phyloP scores from a whole-genome alignment of 1,140 invertebrate species.

The Drosophila lacteicornis region DNA sequence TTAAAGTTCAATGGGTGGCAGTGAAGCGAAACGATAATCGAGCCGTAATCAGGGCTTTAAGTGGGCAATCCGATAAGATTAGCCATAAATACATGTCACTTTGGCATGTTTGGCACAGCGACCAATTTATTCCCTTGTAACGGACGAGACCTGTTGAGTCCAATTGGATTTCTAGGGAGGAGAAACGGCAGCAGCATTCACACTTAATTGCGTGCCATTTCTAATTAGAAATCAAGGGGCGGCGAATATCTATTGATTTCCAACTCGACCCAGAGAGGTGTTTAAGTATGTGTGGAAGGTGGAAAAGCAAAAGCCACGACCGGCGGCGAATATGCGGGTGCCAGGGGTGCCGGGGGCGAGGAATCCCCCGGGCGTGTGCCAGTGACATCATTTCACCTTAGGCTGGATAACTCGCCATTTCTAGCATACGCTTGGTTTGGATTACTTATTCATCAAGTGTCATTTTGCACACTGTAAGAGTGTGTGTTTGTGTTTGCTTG shows the following conservation, averaged over 20 bases:
- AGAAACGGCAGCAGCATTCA: not conserved
- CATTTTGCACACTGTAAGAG: constrained; percentile 6
- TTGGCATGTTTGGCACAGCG: constrained; percentile 5
- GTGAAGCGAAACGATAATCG: constrained; percentile 46
- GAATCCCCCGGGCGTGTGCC: constrained; percentile 12
- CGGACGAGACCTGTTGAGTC: constrained; percentile 26
- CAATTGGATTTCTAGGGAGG: not conserved
- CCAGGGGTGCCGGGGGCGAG: too few species aligned
- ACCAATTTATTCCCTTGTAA: not conserved
- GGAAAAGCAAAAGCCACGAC: constrained; percentile 38
- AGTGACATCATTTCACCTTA: constrained; percentile 34
- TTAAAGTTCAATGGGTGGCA: constrained; percentile 20
- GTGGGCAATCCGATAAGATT: constrained; percentile 52
- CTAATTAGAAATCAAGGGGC: constrained; percentile 25
- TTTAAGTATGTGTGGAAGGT: constrained; percentile 23
- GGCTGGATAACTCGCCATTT: constrained; percentile 16
- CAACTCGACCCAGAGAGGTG: not conserved
- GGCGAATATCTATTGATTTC: constrained; percentile 28
- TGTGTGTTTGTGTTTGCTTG: not conserved
- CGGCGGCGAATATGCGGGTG: constrained; percentile 40
- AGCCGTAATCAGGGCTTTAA: constrained; percentile 27
- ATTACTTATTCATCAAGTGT: constrained; percentile 53
- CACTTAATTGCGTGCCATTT: constrained; percentile 16
- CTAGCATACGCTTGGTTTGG: constrained; percentile 33
- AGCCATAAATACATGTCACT: constrained; percentile 25